Conservation (phyloP, 2,797 vertebrate genomes). For the Sciurus vulgaris region DNA sequence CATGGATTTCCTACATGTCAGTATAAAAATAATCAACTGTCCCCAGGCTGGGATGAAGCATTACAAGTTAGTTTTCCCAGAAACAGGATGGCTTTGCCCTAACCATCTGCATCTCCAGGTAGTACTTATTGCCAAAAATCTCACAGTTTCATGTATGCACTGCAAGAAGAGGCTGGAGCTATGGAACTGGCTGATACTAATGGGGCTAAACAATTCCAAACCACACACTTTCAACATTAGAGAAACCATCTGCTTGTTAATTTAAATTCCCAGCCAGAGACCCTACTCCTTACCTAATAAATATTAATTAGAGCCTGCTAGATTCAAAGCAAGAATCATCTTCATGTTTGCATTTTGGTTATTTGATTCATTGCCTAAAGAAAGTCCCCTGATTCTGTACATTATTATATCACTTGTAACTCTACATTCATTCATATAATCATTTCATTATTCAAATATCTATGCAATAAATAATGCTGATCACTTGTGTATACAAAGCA, state of each 20-base stretch:
- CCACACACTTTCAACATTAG: conserved; percentile 53
- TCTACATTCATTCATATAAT: conserved; percentile 31
- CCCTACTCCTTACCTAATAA: conserved; percentile 70
- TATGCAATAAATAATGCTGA: conserved; percentile 27
- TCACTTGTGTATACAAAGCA: conserved; percentile 25
- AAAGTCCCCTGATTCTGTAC: conserved; percentile 44
- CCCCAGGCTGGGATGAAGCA: not conserved
- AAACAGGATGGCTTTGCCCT: not conserved
- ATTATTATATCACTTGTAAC: conserved; percentile 57
- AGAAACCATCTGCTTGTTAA: conserved; percentile 72
- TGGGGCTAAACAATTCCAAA: conserved; percentile 37
- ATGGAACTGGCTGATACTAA: not conserved
- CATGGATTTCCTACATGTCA: not conserved
- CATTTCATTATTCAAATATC: conserved; percentile 51
- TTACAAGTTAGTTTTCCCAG: not conserved
- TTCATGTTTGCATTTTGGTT: conserved; percentile 62
- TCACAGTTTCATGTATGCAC: not conserved
- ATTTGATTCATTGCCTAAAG: conserved; percentile 71
- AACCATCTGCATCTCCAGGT: not conserved
- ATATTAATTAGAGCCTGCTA: conserved; percentile 74
- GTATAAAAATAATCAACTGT: not conserved
- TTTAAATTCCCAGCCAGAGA: conserved; percentile 75
- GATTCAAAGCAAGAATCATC: conserved; percentile 70
- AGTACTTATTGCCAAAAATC: not conserved
- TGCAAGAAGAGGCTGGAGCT: not conserved